These are phyloP conservation scores for Clarias pachynema DNA, from an alignment of 2,797 vertebrate genomes.

Conservation along the genomic window DNA sequence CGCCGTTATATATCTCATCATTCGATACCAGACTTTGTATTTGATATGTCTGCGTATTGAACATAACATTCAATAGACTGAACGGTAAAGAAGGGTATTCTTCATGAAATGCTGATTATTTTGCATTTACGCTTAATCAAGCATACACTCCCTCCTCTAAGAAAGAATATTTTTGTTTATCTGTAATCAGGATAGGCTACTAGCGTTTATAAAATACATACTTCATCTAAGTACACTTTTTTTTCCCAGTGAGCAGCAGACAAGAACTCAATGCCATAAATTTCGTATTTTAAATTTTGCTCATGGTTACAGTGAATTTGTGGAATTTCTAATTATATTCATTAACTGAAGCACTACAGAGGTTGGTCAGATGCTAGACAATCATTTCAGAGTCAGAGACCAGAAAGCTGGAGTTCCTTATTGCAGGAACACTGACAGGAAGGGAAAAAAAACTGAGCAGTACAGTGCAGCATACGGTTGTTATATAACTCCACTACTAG, in stretches of 20 bases:
- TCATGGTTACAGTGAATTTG: not conserved
- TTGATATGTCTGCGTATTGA: not conserved
- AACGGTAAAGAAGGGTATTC: not conserved
- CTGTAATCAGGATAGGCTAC: not conserved
- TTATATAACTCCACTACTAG: conserved; percentile 33
- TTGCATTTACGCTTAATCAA: not conserved
- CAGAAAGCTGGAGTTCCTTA: not conserved
- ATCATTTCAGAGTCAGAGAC: conserved; percentile 2
- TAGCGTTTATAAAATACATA: not conserved
- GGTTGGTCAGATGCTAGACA: not conserved
- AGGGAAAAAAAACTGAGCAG: not conserved
- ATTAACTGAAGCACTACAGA: not conserved
- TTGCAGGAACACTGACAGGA: conserved; percentile 9
- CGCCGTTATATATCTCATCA: not conserved
- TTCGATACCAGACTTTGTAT: not conserved
- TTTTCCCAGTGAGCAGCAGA: not conserved
- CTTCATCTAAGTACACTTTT: not conserved
- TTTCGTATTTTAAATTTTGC: not conserved
- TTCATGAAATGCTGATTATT: not conserved
- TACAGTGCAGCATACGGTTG: conserved; percentile 21
- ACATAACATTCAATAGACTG: not conserved
- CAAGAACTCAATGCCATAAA: not conserved
- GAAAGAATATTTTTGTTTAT: not conserved
- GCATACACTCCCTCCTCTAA: too few species aligned
- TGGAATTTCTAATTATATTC: not conserved